Percentiles rank a stretch among this genome's conserved stretches.
Evolutionary conservation across 2,113 vertebrate genomes (phyloP).

Genomic region (Clarias magur): DNA sequence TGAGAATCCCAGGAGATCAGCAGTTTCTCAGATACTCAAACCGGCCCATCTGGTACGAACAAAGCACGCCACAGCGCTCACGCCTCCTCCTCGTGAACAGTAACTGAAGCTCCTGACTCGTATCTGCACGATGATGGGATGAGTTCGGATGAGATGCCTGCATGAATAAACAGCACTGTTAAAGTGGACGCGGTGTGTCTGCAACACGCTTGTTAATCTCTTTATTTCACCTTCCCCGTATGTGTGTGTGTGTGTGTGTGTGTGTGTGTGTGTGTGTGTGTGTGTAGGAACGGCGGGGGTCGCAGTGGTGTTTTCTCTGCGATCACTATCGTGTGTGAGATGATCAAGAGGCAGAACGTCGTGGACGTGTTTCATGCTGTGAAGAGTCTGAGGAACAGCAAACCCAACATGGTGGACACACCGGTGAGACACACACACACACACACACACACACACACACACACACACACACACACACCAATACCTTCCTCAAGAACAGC

Average conservation of each 20-base stretch:
- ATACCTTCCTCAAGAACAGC: not conserved
- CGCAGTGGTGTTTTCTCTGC: conserved; percentile 96
- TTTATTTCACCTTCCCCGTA: not conserved
- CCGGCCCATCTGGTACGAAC: too few relatives aligned
- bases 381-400: conserved; percentile 96
- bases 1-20: too few relatives aligned
- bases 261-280: conserved; percentile 5
- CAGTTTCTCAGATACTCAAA: not conserved
- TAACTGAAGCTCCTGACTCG: not conserved
- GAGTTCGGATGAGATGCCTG: too few relatives aligned
- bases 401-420: conserved; percentile 98
- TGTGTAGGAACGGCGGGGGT: conserved; percentile 88
- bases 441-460: conserved; percentile 10
- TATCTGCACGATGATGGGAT: not conserved
- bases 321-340: conserved; percentile 96
- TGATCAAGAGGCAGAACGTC: conserved; percentile 97
- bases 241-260: not conserved
- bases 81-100: not conserved
- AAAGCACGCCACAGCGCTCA: not conserved
- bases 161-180: not conserved
- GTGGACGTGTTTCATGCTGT: conserved; percentile 97
- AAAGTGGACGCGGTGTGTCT: not conserved
- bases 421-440: conserved; percentile 77
- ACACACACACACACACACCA: conserved; percentile 8
- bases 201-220: not conserved